Evolutionary conservation across 2,888 invertebrate genomes (phyloP).

Genomic region (Acrobasis repandana): DNA sequence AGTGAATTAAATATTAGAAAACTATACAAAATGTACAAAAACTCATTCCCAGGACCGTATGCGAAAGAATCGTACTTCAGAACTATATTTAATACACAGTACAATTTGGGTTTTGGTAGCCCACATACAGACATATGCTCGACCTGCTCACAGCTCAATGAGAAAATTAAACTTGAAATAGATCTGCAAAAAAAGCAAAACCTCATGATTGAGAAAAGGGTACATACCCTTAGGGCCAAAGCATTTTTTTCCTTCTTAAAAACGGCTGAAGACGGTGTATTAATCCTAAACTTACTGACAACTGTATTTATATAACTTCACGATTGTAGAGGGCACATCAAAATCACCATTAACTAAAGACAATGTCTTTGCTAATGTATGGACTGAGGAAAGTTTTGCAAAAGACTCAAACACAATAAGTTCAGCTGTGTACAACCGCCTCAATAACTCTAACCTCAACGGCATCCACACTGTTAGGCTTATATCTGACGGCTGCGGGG

Average conservation of each 20-base stretch:
- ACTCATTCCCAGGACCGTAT: constrained; percentile 3
- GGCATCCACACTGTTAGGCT: constrained; percentile 31
- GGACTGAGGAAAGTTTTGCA: constrained; percentile 33
- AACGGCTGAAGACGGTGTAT: constrained; percentile 18
- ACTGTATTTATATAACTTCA: constrained; percentile 48
- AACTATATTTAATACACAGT: constrained; percentile 29
- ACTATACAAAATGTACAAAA: constrained; percentile 4
- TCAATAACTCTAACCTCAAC: constrained; percentile 27
- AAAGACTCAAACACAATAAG: constrained; percentile 36
- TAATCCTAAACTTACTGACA: constrained; percentile 36
- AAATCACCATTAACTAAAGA: constrained; percentile 33
- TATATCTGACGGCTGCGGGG: constrained; percentile 37
- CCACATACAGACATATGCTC: constrained; percentile 32
- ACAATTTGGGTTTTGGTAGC: constrained; percentile 32
- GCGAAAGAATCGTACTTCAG: constrained; percentile 31
- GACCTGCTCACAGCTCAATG: constrained; percentile 27
- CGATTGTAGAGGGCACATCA: constrained; percentile 44
- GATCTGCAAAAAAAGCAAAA: neutral
- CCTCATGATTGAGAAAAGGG: constrained; percentile 4
- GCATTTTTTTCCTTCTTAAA: constrained; percentile 11
- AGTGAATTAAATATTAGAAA: constrained; percentile 9
- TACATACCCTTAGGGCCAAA: constrained; percentile 10
- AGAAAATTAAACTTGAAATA: constrained; percentile 25
- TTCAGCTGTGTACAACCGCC: constrained; percentile 30
- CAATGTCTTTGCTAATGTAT: constrained; percentile 39